Evolutionary conservation across 2,113 vertebrate species (phyloP).

Genomic region (Oncorhynchus mykiss): DNA sequence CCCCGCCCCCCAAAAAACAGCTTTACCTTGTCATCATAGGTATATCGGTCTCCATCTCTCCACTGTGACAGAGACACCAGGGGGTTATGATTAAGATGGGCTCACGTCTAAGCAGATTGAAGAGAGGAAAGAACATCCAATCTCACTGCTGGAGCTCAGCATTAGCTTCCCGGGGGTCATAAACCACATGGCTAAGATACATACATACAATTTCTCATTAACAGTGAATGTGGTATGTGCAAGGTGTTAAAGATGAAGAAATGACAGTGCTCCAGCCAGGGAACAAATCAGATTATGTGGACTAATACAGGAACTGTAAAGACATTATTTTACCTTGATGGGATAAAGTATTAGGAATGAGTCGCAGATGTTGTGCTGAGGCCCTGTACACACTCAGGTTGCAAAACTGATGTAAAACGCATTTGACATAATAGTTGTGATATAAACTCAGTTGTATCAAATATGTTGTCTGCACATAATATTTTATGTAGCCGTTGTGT

Average conservation of each 20-base stretch:
- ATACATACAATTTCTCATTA: conserved; percentile 16
- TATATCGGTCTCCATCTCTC: background rate
- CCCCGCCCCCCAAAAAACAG: background rate
- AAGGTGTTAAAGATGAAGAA: background rate
- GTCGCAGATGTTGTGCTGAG: background rate
- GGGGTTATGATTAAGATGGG: conserved; percentile 25
- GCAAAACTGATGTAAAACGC: too few species aligned
- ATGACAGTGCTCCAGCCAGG: background rate
- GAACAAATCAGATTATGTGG: conserved; percentile 1
- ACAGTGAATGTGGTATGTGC: background rate
- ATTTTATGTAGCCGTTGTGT: too few species aligned
- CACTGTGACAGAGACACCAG: conserved; percentile 20
- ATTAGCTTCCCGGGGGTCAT: conserved; percentile 20
- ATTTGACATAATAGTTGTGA: too few species aligned
- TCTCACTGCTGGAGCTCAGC: background rate
- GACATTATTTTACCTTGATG: too few species aligned
- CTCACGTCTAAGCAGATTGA: background rate
- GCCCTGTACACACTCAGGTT: background rate
- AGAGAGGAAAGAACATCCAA: conserved; percentile 12
- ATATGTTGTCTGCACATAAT: too few species aligned
- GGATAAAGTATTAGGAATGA: too few species aligned
- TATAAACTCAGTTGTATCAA: too few species aligned
- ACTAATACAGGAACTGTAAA: too few species aligned
- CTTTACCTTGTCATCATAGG: conserved; percentile 2
- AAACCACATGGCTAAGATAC: background rate